Evolutionary conservation across 2,888 invertebrate genomes (phyloP), one percentile per base, ranked within the genome.

Genomic region (Pterobdella sp.): DNA sequence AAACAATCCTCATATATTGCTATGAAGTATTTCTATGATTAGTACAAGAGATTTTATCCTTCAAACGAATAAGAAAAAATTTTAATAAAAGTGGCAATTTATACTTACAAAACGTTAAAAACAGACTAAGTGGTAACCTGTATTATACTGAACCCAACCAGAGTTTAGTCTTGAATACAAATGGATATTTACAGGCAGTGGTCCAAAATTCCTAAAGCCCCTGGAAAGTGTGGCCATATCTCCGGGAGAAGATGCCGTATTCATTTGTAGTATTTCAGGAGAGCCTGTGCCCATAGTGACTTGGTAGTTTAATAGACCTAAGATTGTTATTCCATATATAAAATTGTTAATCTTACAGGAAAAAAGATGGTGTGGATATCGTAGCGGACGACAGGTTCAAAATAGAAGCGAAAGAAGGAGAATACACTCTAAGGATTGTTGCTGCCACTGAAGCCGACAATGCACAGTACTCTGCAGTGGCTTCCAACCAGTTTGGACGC

Each of bases 381-480:
- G 32, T 65, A 4, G 4, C 14, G 22, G 65, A 65, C 65, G 65
- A 14, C 65, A 65, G 32, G 32, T 32, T 65, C 34, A 65, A 65
- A 22, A 34, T 65, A 34, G 18, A 18, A 65, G 32, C 31, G 7
- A 35, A 65, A 2, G 35, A 29, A 34, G 32, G 65, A 29, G 35
- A 65, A 22, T 34, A 65, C 65, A 34, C 31, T 18, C 35, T 65
- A 14, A 65, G 22, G 35, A 65, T 65, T 2, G 18, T 34, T 2
- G 32, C 35, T 10, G n/a, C 35, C 42, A 52, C 36, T 26, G 37
- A 69, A 26, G 42, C 32, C 14, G 56, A 52, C 42, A 42, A 69
- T 26, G 49, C 52, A n/a, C 69, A 69, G 22, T 69, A 69, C 69
- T 52, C 49, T 18, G 69, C 52, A 10, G 69, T 69, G 18, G 69